Percentiles rank a stretch among this genome's conserved stretches.
Evolutionary conservation across 2,888 invertebrate genomes (phyloP).

Genomic region (Cryptophagus acutangulus): DNA sequence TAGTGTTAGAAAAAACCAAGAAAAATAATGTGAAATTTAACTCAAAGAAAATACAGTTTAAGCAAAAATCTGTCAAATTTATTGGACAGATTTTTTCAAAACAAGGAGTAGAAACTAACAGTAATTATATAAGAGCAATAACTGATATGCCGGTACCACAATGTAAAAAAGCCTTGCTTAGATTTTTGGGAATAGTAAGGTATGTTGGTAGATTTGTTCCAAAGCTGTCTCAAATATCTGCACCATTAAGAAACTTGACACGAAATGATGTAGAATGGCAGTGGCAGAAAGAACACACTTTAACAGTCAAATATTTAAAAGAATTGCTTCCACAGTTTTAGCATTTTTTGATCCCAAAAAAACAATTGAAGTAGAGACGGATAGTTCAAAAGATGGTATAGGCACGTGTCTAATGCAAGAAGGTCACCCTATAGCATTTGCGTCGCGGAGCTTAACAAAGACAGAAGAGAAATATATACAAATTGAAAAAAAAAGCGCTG

Average conservation of each 20-base stretch:
- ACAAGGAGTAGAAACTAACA: conserved; percentile 17
- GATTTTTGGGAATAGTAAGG: conserved; percentile 27
- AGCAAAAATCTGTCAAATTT: conserved; percentile 14
- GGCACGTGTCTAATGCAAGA: conserved; percentile 38
- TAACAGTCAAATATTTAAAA: conserved; percentile 23
- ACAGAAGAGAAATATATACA: conserved; percentile 39
- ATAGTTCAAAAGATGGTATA: conserved; percentile 31
- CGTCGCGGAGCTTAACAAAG: conserved; percentile 33
- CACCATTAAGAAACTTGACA: conserved; percentile 25
- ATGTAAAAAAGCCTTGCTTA: conserved; percentile 21
- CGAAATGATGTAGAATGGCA: conserved; percentile 19
- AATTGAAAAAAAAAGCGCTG: conserved; percentile 42
- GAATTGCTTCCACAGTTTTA: conserved; percentile 26
- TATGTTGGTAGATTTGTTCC: conserved; percentile 26
- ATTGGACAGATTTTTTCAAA: conserved; percentile 16
- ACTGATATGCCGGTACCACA: conserved; percentile 20
- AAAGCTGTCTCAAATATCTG: conserved; percentile 25
- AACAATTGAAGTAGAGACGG: conserved; percentile 33
- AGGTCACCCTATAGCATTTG: conserved; percentile 35
- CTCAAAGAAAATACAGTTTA: conserved; percentile 15
- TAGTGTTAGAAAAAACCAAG: conserved; percentile 12
- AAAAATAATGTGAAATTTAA: conserved; percentile 15
- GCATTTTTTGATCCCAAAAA: conserved; percentile 27
- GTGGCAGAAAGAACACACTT: conserved; percentile 21
- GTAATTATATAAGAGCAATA: conserved; percentile 24